A percentile compares a stretch with the other conserved stretches of the same genome.
phyloP scores from a whole-genome alignment of 2,797 vertebrate genomes.

The Eidolon dupreanum region DNA sequence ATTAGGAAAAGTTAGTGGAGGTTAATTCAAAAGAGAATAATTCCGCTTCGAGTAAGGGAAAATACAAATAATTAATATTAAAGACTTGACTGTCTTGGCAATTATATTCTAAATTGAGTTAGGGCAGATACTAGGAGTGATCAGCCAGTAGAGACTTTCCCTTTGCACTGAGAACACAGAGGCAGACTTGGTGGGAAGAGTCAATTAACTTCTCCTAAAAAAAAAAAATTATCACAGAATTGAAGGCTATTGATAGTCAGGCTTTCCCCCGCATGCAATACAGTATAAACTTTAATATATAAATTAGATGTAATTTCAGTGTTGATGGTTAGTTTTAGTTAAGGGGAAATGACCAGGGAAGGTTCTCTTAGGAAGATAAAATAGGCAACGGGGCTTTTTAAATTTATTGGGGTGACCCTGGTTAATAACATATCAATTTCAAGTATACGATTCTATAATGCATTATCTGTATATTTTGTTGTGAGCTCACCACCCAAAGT shows the following conservation, averaged over 20 bases:
- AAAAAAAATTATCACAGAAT: constrained; percentile 22
- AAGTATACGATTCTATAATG: not conserved
- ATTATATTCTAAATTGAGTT: not conserved
- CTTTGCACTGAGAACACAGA: not conserved
- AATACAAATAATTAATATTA: not conserved
- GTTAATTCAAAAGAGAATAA: constrained; percentile 6
- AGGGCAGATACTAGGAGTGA: not conserved
- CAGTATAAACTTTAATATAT: too few relatives aligned
- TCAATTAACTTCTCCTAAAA: not conserved
- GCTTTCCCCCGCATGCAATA: too few relatives aligned
- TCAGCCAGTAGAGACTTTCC: not conserved
- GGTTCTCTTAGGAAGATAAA: not conserved
- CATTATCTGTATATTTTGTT: not conserved
- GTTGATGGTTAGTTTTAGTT: not conserved
- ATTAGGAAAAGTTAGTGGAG: not conserved
- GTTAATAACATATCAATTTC: not conserved
- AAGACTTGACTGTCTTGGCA: not conserved
- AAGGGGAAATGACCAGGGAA: not conserved
- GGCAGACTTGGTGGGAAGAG: not conserved
- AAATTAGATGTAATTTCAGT: too few relatives aligned
- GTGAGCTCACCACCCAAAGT: not conserved
- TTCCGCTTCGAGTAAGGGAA: constrained; percentile 32
- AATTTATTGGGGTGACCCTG: not conserved
- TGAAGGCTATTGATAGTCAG: not conserved
- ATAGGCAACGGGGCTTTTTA: not conserved